These are phyloP conservation scores for Bimastos eiseni DNA, from an alignment of 2,888 invertebrate genomes.

Conservation along the genomic window DNA sequence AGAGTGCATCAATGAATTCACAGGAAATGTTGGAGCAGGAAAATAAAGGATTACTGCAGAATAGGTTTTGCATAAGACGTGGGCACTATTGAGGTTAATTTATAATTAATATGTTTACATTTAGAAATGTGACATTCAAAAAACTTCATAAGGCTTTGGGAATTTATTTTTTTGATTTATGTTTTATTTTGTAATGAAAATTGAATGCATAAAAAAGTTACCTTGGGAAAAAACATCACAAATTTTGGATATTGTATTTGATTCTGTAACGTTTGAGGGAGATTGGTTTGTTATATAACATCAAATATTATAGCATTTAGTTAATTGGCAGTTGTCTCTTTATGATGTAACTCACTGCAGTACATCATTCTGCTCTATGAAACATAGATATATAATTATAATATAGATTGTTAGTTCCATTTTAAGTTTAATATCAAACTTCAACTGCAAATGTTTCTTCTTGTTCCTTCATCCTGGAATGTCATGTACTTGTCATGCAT, in stretches of 20 bases:
- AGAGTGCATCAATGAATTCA: neutral
- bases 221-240: too few relatives aligned
- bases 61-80: neutral
- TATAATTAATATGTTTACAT: too few relatives aligned
- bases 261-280: neutral
- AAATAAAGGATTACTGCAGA: neutral
- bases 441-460: neutral
- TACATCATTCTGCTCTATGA: too few relatives aligned
- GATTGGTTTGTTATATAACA: neutral
- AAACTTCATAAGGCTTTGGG: too few relatives aligned
- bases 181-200: neutral
- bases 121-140: too few relatives aligned
- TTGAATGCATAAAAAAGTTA: neutral
- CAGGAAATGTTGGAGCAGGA: neutral
- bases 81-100: too few relatives aligned
- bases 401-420: too few relatives aligned
- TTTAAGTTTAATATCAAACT: neutral
- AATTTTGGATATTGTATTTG: neutral
- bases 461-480: neutral
- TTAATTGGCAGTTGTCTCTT: too few relatives aligned
- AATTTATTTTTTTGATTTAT: too few relatives aligned
- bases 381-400: too few relatives aligned
- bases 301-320: too few relatives aligned
- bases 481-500: neutral
- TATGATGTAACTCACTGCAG: too few relatives aligned